phyloP scores from a whole-genome alignment of 2,797 vertebrate genomes.

The Rhincodon typus region DNA sequence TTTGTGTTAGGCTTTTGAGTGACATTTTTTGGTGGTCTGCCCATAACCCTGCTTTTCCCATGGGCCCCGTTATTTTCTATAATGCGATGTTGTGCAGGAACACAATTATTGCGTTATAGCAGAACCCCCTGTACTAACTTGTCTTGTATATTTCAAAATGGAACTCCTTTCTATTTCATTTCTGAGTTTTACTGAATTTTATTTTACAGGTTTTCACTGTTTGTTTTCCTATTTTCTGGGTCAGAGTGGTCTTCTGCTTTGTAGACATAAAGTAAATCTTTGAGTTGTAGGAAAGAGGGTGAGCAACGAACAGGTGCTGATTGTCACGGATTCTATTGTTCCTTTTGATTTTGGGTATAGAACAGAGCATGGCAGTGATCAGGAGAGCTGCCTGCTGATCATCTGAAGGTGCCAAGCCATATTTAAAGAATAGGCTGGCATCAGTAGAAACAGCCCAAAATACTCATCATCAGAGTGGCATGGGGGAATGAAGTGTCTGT shows the following conservation, averaged over 20 bases:
- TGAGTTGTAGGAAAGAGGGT: not conserved
- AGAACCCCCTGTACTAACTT: too few species aligned
- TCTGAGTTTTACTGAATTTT: too few species aligned
- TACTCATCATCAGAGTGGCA: not conserved
- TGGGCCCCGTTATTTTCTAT: too few species aligned
- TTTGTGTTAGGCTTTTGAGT: too few species aligned
- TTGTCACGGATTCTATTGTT: not conserved
- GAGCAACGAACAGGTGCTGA: not conserved
- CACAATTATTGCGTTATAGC: too few species aligned
- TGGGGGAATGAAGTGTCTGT: not conserved
- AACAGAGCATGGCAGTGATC: not conserved
- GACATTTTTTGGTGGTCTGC: too few species aligned
- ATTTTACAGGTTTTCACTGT: too few species aligned
- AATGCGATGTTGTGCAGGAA: too few species aligned
- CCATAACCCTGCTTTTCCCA: too few species aligned
- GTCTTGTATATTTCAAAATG: too few species aligned
- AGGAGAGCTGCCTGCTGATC: not conserved
- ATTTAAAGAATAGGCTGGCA: not conserved
- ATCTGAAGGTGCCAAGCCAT: not conserved
- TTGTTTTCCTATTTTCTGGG: not conserved
- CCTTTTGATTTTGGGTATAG: not conserved
- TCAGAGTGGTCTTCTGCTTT: not conserved
- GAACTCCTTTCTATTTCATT: too few species aligned
- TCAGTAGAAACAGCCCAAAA: not conserved
- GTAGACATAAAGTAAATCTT: not conserved